Base-by-base conservation (phyloP, 2,797 vertebrate species). In the Etheostoma nigrum region DNA sequence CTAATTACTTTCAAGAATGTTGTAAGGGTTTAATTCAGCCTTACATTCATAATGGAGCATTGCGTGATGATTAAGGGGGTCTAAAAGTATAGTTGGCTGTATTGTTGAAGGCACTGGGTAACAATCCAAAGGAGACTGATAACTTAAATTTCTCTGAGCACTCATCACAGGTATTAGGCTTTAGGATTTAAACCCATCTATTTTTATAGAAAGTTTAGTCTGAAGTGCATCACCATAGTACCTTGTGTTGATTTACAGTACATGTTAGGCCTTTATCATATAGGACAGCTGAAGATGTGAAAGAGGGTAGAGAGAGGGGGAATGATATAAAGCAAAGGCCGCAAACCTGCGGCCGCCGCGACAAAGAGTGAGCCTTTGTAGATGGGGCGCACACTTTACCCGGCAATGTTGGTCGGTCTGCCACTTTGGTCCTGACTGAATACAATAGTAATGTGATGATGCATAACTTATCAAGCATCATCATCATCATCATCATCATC, bases 161-260 rank as follows among this genome's bases (percentile, higher is more conserved):
- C n/a, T 23, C 51, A 49, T 75, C 55, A 72, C 57, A 81, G 75
- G 61, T 76, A 68, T 85, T 79, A 59, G 19, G 64, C 63, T 85
- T 77, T 59, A 66, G 51, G 70, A 70, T 66, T 70, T 67, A 69
- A 88, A 83, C 81, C 67, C 57, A 76, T 72, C 55, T 23, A 48
- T 78, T 79, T 62, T 81, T 67, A 74, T 18, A 40, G 44, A 13
- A 67, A 48, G 72, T 74, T 74, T 21, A 60, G 55, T 70, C 45
- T 58, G 19, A 60, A 66, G 36, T 59, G 68, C 44, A 51, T 86
- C 64, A 52, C 55, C 18, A 25, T 19, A 25, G 78, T 27, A 54
- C 72, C 61, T 40, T 4, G 4, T 48, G 67, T 76, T 84, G 87
- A 88, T 77, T 83, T 82, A 55, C 74, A 78, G 30, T 5, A 5